A percentile compares a stretch with the other conserved stretches of the same genome.
phyloP scores from a whole-genome alignment of 2,113 vertebrate genomes.

The Salvator merianae region DNA sequence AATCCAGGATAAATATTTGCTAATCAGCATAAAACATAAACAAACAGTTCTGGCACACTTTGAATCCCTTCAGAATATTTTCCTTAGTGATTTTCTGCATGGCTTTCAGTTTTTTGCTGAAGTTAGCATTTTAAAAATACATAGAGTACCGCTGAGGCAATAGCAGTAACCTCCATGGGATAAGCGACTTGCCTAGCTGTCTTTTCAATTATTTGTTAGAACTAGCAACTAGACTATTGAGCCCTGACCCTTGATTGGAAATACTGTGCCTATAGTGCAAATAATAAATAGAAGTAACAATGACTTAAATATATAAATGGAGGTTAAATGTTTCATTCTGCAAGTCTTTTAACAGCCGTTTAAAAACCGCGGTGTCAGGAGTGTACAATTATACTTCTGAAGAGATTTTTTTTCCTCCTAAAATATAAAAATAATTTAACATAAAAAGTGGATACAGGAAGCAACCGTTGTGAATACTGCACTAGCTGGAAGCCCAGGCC shows the following conservation, averaged over 20 bases:
- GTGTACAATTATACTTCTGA: conserved; percentile 10
- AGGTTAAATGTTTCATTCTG: conserved; percentile 22
- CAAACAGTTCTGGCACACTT: not conserved
- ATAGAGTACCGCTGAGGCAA: conserved; percentile 4
- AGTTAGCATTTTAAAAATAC: conserved; percentile 27
- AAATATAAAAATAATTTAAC: conserved; percentile 22
- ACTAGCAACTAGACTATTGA: conserved; percentile 19
- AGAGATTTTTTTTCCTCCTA: not conserved
- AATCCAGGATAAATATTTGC: not conserved
- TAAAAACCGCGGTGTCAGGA: not conserved
- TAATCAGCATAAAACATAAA: too few relatives aligned
- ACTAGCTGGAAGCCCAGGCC: not conserved
- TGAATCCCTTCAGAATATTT: conserved; percentile 12
- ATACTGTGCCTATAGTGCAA: conserved; percentile 1
- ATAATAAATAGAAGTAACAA: conserved; percentile 33
- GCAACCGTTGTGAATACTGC: not conserved
- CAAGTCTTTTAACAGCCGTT: conserved; percentile 28
- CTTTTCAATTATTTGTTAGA: conserved; percentile 34
- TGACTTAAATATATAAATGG: conserved; percentile 33
- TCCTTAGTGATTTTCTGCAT: conserved; percentile 21
- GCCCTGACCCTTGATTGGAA: conserved; percentile 36
- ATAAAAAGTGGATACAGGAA: not conserved
- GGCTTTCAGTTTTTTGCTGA: conserved; percentile 11
- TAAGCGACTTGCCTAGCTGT: conserved; percentile 16
- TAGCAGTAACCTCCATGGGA: conserved; percentile 27